phyloP scores from a whole-genome alignment of 2,888 invertebrate species.

The Petrolisthes cinctipes region DNA sequence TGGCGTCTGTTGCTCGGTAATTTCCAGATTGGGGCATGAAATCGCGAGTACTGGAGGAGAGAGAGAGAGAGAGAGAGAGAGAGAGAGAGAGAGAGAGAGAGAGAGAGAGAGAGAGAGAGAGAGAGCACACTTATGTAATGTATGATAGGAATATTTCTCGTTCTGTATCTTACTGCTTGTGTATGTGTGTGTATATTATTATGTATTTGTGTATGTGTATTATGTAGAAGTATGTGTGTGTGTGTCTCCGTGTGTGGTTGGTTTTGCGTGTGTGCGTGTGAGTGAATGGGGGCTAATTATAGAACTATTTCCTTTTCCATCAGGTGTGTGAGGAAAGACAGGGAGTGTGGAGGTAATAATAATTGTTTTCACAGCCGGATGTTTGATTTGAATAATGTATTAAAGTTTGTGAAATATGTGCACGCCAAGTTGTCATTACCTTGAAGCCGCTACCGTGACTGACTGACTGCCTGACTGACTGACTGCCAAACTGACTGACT shows the following conservation, averaged over 20 bases:
- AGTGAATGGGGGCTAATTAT: no score
- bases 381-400: conserved; percentile 50
- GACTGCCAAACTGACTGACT: no score
- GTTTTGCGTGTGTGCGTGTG: no score
- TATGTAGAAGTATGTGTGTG: no score
- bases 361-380: conserved; percentile 26
- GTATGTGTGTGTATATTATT: no score
- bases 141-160: no score
- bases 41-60: not conserved
- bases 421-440: not conserved
- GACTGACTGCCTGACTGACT: no score
- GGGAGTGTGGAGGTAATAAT: conserved; percentile 2
- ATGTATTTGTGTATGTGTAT: not conserved
- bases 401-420: conserved; percentile 44
- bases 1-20: conserved; percentile 43
- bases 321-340: not conserved
- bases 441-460: not conserved
- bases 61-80: not conserved
- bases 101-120: no score
- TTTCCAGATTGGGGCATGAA: conserved; percentile 52
- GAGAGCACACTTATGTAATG: no score
- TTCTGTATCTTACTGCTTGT: no score
- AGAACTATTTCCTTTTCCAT: conserved; percentile 1
- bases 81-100: no score
- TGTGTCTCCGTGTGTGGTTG: no score